These are phyloP conservation scores for Hydrophis major DNA, from an alignment of 2,797 vertebrate species.

Conservation along the genomic window DNA sequence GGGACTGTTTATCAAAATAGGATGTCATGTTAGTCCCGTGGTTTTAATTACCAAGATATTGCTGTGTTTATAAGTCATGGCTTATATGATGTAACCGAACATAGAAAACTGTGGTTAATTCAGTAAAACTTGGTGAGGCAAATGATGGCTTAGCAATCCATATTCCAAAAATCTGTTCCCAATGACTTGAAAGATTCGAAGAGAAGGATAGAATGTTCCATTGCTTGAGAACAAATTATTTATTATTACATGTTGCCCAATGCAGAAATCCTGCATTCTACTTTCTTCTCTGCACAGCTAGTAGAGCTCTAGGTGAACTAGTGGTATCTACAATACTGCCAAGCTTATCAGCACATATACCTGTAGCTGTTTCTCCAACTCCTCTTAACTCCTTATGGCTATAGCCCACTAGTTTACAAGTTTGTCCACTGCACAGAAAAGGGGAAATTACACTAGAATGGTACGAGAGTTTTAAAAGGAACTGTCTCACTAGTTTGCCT, in stretches of 20 bases:
- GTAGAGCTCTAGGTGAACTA: background rate
- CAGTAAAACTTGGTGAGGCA: background rate
- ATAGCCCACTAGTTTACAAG: background rate
- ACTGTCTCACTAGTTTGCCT: background rate
- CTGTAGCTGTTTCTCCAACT: background rate
- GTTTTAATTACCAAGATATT: background rate
- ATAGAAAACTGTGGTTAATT: background rate
- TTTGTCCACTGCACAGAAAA: background rate
- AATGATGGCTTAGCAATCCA: background rate
- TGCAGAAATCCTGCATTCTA: background rate
- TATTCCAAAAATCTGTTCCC: background rate
- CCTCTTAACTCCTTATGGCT: background rate
- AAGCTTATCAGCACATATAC: background rate
- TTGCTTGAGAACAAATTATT: background rate
- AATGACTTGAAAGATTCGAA: background rate
- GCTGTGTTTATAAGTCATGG: background rate
- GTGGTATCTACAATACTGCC: background rate
- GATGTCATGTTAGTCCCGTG: background rate
- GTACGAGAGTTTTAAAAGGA: background rate
- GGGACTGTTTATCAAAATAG: background rate
- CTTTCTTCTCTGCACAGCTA: background rate
- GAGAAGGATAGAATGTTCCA: background rate
- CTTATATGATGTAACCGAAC: background rate
- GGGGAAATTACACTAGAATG: background rate
- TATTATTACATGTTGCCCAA: background rate